Base-by-base conservation (phyloP, 2,113 vertebrate species). In the Notechis scutatus region DNA sequence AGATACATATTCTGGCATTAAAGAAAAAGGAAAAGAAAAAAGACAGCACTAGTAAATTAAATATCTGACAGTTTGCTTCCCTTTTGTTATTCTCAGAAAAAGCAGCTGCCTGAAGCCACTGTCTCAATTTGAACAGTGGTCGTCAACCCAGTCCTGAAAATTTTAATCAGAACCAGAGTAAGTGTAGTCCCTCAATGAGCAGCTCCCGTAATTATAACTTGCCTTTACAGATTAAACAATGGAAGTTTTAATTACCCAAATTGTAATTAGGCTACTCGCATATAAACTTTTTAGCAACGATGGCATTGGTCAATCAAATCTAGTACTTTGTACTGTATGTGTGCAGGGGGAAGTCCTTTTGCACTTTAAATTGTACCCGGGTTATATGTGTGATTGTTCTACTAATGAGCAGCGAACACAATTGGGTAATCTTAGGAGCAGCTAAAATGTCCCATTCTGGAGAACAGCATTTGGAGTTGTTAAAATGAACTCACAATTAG, bases 171-270 rank as follows among this genome's bases (percentile, higher is more conserved):
- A 88, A 81, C 59, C 57, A 42, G 69, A 55, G 39, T 59, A 91
- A 87, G n/a, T 21, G 23, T 26, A 47, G 26, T 34, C 59, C 59
- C 87, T 88, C 54, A 89, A 92, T 39, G 42, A 74, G 12, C 88
- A 90, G 42, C 88, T 56, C 54, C 7, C 55, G 39, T 92, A 90
- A 92, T 90, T 90, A 92, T 90, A 90, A 85, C 85, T 56, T 85
- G 69, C 57, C 88, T 42, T 90, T 90, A 24, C 69, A 85, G 69
- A 85, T 90, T 85, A 90, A 92, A 90, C 69, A 88, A 74, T 50
- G 55, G 69, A 55, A 59, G 69, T 55, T 59, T 85, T 92, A 47
- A 90, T 92, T 85, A 21, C 56, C 47, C 45, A 45, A 92, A 85
- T 42, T 61, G 54, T 89, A 57, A 90, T 92, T 92, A 85, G 89